These are phyloP conservation scores for Drosophila willistoni DNA, from an alignment of 1,140 invertebrate genomes.

Conservation along the genomic window DNA sequence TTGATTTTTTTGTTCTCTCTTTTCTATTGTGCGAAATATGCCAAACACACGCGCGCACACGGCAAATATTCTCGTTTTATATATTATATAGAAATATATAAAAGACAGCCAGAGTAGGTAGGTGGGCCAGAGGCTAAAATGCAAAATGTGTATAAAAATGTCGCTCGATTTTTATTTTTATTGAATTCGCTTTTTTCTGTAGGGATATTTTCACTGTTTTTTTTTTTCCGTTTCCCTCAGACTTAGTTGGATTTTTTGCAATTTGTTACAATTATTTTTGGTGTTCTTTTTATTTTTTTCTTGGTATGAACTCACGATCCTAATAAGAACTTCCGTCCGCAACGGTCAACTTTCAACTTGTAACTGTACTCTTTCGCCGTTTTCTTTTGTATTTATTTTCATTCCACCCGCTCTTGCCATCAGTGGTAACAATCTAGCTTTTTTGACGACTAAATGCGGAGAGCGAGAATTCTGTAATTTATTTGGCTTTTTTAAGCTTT, in stretches of 20 bases:
- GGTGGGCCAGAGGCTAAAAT: slow-evolving; percentile 5
- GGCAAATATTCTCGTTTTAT: slow-evolving; percentile 63
- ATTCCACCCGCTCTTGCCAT: too few species aligned
- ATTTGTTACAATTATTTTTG: slow-evolving; percentile 19
- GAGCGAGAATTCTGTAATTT: too few species aligned
- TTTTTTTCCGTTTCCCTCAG: slow-evolving; percentile 34
- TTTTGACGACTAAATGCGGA: too few species aligned
- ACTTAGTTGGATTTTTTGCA: slow-evolving; percentile 18
- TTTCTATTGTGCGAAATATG: slow-evolving; percentile 76
- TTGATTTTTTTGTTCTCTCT: slow-evolving; percentile 41
- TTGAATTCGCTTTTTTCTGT: slow-evolving; percentile 63
- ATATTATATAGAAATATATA: slow-evolving; percentile 52
- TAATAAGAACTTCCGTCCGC: slow-evolving; percentile 75
- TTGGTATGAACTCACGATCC: slow-evolving; percentile 67
- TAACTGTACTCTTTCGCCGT: slow-evolving; percentile 60
- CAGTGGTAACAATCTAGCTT: too few species aligned
- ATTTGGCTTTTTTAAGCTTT: too few species aligned
- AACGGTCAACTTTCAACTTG: slow-evolving; percentile 73
- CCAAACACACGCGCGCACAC: slow-evolving; percentile 76
- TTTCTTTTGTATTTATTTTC: slow-evolving; percentile 6
- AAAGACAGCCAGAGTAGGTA: slow-evolving; percentile 18
- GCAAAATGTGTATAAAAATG: slow-evolving; percentile 46
- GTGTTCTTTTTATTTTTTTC: slow-evolving; percentile 29
- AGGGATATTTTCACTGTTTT: slow-evolving; percentile 31
- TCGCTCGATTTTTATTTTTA: slow-evolving; percentile 57